These are phyloP conservation scores for Seriola quinqueradiata DNA, from an alignment of 2,113 vertebrate genomes.

Conservation along the genomic window DNA sequence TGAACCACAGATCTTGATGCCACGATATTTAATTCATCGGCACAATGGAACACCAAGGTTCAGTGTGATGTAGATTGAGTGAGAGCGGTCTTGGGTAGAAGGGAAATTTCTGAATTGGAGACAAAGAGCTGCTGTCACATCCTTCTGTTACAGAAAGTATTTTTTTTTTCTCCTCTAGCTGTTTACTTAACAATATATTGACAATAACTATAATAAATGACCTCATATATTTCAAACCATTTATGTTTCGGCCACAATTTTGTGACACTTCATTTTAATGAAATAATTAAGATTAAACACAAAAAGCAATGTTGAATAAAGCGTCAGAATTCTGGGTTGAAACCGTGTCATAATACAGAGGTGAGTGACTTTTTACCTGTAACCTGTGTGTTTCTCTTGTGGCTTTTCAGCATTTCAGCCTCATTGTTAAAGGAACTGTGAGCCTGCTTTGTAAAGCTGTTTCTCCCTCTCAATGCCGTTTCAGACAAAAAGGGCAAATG, in stretches of 20 bases:
- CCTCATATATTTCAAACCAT: too few relatives aligned
- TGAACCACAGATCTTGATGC: slow-evolving; percentile 78
- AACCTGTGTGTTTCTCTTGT: slow-evolving; percentile 23
- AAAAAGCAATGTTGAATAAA: not conserved
- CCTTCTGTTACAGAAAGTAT: slow-evolving; percentile 24
- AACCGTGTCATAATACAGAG: not conserved
- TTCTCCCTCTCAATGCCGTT: slow-evolving; percentile 19
- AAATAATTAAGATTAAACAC: not conserved
- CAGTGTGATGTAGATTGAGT: slow-evolving; percentile 28
- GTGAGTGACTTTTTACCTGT: not conserved
- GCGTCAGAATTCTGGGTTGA: not conserved
- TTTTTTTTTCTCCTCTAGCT: not conserved
- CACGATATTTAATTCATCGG: slow-evolving; percentile 86
- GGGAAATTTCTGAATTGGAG: slow-evolving; percentile 35
- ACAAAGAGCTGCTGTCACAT: slow-evolving; percentile 53
- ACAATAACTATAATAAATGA: not conserved
- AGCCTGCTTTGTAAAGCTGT: slow-evolving; percentile 18
- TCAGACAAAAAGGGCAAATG: slow-evolving; percentile 44
- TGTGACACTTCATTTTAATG: not conserved
- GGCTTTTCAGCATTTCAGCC: slow-evolving; percentile 38
- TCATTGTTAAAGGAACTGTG: not conserved
- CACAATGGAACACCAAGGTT: slow-evolving; percentile 49
- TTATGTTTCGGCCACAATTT: not conserved
- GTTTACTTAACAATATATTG: not conserved
- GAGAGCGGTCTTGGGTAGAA: not conserved